Evolutionary conservation across 2,113 vertebrate genomes (phyloP).

Genomic region (Thamnophis sirtalis): DNA sequence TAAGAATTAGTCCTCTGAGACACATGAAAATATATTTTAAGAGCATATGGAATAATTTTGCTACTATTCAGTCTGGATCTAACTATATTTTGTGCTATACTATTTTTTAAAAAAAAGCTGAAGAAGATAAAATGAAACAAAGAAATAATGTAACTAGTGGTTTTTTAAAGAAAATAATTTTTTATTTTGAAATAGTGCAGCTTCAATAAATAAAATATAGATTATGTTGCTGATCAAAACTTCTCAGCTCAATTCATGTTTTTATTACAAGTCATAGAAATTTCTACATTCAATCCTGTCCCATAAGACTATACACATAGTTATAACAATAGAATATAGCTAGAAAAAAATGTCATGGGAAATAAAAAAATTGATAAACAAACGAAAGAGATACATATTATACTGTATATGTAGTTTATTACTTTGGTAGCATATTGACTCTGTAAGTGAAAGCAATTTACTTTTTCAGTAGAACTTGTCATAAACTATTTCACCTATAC

Average conservation of each 20-base stretch:
- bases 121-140: neutral
- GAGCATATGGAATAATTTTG: constrained; percentile 16
- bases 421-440: constrained; percentile 3
- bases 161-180: neutral
- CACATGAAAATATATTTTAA: constrained; percentile 44
- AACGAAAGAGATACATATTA: neutral
- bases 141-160: neutral
- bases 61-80: constrained; percentile 29
- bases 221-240: constrained; percentile 1
- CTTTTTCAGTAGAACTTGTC: constrained; percentile 8
- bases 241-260: neutral
- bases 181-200: neutral
- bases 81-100: constrained; percentile 18
- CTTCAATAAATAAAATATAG: neutral
- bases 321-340: neutral
- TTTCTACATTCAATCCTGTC: neutral
- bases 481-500: constrained; percentile 10
- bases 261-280: neutral
- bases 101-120: neutral
- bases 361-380: neutral
- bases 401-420: neutral
- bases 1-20: constrained; percentile 38
- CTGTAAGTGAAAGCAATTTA: neutral
- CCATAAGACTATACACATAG: neutral
- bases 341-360: neutral